phyloP scores from a whole-genome alignment of 2,113 vertebrate species.

The Callopanchax toddi region DNA sequence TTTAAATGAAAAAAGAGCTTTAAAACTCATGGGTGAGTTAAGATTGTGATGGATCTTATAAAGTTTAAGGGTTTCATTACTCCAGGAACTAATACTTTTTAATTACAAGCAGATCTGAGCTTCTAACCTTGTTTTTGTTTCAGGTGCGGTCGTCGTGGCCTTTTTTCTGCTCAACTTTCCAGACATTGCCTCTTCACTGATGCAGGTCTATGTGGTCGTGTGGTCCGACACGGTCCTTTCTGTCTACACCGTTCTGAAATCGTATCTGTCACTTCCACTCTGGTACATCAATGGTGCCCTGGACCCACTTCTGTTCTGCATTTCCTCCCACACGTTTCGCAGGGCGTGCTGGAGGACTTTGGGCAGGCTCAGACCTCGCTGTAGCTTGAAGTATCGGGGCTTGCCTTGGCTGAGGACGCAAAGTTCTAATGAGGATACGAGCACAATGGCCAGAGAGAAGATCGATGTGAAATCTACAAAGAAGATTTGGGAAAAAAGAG shows the following conservation, averaged over 20 bases:
- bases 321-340: conserved; percentile 80
- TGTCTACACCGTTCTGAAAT: conserved; percentile 79
- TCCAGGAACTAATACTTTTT: background rate
- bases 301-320: conserved; percentile 82
- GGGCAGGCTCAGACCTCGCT: conserved; percentile 41
- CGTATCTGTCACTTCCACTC: conserved; percentile 79
- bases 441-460: conserved; percentile 20
- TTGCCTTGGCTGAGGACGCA: conserved; percentile 27
- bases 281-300: conserved; percentile 82
- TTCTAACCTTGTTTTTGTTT: conserved; percentile 10
- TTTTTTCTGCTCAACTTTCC: conserved; percentile 83
- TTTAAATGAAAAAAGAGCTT: conserved; percentile 76
- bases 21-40: conserved; percentile 79
- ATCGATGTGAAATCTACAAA: conserved; percentile 1
- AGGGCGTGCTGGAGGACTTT: conserved; percentile 78
- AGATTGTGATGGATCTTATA: too few species aligned
- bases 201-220: conserved; percentile 79
- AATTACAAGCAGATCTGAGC: too few species aligned
- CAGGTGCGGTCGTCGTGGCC: conserved; percentile 78
- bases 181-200: conserved; percentile 80
- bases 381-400: conserved; percentile 17
- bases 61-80: too few species aligned
- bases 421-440: conserved; percentile 24
- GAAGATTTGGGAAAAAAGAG: conserved; percentile 2
- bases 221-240: conserved; percentile 74